A percentile compares a stretch with the other conserved stretches of the same genome.
These are phyloP conservation scores for Esox lucius DNA, from an alignment of 2,797 vertebrate genomes.

Conservation along the genomic window DNA sequence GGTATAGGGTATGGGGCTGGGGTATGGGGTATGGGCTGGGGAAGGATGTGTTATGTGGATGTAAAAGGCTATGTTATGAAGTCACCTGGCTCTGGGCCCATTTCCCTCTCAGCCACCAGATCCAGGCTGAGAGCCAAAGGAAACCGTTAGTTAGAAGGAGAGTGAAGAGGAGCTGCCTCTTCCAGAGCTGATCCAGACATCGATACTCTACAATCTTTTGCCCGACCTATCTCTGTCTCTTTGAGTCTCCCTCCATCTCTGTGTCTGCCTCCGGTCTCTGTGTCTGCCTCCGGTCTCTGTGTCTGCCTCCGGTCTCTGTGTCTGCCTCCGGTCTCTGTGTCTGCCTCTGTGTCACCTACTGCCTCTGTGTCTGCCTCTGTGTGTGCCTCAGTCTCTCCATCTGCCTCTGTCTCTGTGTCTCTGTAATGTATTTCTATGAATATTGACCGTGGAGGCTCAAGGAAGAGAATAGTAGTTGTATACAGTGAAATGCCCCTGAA, in stretches of 20 bases:
- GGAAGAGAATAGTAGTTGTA: no score
- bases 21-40: background rate
- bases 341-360: no score
- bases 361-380: background rate
- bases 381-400: no score
- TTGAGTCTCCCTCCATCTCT: background rate
- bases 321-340: no score
- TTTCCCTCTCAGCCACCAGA: constrained; percentile 69
- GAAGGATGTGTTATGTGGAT: constrained; percentile 43
- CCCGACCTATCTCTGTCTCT: background rate
- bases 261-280: background rate
- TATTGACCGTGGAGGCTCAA: no score
- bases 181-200: background rate
- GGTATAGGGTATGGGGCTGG: no score
- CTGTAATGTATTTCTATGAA: no score
- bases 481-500: background rate
- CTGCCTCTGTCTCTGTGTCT: no score
- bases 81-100: constrained; percentile 78
- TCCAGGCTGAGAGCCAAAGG: constrained; percentile 66
- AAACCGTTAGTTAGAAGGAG: constrained; percentile 64
- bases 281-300: background rate
- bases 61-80: constrained; percentile 71
- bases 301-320: no score
- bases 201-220: background rate
- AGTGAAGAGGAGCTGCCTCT: background rate